Percentiles rank a stretch among this genome's conserved stretches.
Conservation (phyloP, 2,797 vertebrate genomes). For the Salmo trutta region DNA sequence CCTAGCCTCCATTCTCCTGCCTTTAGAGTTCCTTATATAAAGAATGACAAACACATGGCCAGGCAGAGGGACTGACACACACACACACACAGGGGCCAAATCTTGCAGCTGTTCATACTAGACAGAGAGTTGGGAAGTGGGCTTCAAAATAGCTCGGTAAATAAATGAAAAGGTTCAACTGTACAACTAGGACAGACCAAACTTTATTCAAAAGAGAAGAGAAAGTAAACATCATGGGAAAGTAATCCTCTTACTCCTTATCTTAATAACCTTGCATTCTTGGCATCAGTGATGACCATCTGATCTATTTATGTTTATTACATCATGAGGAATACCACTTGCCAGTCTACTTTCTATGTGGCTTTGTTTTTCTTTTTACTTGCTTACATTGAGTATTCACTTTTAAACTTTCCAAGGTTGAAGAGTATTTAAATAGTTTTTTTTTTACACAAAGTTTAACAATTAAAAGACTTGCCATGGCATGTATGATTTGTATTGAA, state of each 20-base stretch:
- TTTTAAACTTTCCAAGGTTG: background rate
- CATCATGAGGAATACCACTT: constrained; percentile 36
- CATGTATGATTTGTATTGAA: background rate
- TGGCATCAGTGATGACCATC: constrained; percentile 24
- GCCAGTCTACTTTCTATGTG: constrained; percentile 8
- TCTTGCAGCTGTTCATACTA: constrained; percentile 70
- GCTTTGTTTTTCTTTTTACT: constrained; percentile 31
- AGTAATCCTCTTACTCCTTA: constrained; percentile 41
- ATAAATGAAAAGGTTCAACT: constrained; percentile 24
- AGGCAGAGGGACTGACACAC: constrained; percentile 13
- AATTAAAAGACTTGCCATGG: background rate
- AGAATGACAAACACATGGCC: constrained; percentile 60
- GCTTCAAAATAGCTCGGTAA: constrained; percentile 46
- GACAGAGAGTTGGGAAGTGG: constrained; percentile 18
- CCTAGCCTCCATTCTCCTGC: constrained; percentile 28
- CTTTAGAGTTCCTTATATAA: constrained; percentile 42
- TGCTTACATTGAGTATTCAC: background rate
- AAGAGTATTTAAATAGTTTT: background rate
- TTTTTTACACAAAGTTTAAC: no score
- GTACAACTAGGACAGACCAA: background rate
- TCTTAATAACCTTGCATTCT: constrained; percentile 57
- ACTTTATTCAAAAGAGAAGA: background rate
- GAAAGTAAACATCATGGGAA: background rate
- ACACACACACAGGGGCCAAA: constrained; percentile 42
- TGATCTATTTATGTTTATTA: constrained; percentile 68